These are phyloP conservation scores for Silurus aristotelis DNA, from an alignment of 2,797 vertebrate species.

Conservation along the genomic window DNA sequence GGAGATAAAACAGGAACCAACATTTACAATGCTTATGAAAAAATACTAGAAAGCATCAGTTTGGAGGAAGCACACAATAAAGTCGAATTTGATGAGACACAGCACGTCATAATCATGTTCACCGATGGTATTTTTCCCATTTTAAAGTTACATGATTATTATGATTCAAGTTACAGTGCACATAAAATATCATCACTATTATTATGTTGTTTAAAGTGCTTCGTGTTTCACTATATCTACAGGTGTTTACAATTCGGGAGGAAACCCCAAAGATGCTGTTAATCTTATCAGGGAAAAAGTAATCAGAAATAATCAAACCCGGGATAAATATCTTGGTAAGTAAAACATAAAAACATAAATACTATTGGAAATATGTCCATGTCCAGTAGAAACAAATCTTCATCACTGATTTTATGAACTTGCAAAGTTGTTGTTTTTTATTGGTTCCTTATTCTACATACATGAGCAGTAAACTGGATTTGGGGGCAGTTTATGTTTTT, in stretches of 20 bases:
- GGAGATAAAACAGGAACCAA: constrained; percentile 46
- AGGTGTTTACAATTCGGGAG: constrained; percentile 70
- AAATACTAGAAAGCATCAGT: constrained; percentile 16
- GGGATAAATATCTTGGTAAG: constrained; percentile 68
- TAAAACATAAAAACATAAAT: neutral
- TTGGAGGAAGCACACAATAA: neutral
- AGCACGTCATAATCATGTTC: constrained; percentile 57
- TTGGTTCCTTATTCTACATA: neutral
- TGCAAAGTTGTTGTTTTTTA: neutral
- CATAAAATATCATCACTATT: neutral
- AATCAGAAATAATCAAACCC: neutral
- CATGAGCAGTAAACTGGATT: neutral
- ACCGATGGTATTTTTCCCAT: constrained; percentile 53
- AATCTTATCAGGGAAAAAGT: constrained; percentile 44
- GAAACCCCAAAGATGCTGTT: constrained; percentile 58
- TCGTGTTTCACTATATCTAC: neutral
- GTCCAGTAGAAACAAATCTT: too few relatives aligned
- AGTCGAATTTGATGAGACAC: constrained; percentile 19
- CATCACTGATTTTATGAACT: neutral
- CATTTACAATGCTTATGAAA: constrained; percentile 27
- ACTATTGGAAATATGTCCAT: neutral
- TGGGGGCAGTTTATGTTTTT: neutral
- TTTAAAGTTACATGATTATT: neutral
- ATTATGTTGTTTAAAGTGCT: neutral
- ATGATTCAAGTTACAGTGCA: neutral